A percentile compares a stretch with the other conserved stretches of the same genome.
phyloP scores from a whole-genome alignment of 2,113 vertebrate species.

The Neodon shergylaensis region DNA sequence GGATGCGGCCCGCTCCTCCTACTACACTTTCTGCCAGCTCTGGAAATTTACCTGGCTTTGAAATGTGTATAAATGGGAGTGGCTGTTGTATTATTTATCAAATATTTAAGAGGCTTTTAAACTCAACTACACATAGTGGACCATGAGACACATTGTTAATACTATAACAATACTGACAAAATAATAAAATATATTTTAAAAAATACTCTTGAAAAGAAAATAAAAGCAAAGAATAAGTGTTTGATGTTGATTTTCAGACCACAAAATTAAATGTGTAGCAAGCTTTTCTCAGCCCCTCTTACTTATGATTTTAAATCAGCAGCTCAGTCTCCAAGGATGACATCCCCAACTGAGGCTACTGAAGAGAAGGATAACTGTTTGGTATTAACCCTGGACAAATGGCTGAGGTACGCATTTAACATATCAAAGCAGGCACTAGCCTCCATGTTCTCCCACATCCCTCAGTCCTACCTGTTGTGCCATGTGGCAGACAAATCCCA shows the following conservation, averaged over 20 bases:
- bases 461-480: background rate
- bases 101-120: slow-evolving; percentile 66
- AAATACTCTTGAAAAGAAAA: background rate
- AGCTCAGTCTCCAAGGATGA: background rate
- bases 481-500: background rate
- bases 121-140: slow-evolving; percentile 58
- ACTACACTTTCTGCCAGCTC: background rate
- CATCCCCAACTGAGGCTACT: background rate
- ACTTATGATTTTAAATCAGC: slow-evolving; percentile 34
- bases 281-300: background rate
- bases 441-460: background rate
- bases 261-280: slow-evolving; percentile 45
- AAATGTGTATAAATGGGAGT: slow-evolving; percentile 65
- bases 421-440: background rate
- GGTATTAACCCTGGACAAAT: background rate
- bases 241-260: slow-evolving; percentile 3
- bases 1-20: too few species aligned
- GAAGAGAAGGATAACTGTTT: background rate
- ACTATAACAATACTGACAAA: slow-evolving; percentile 57
- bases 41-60: slow-evolving; percentile 70
- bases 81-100: slow-evolving; percentile 75
- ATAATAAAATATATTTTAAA: slow-evolving; percentile 24
- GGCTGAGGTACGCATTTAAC: background rate
- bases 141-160: slow-evolving; percentile 33
- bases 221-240: background rate